Percentiles rank a stretch among this genome's conserved stretches.
Evolutionary conservation across 2,113 vertebrate genomes (phyloP).

Genomic region (Chloroceryle aenea): DNA sequence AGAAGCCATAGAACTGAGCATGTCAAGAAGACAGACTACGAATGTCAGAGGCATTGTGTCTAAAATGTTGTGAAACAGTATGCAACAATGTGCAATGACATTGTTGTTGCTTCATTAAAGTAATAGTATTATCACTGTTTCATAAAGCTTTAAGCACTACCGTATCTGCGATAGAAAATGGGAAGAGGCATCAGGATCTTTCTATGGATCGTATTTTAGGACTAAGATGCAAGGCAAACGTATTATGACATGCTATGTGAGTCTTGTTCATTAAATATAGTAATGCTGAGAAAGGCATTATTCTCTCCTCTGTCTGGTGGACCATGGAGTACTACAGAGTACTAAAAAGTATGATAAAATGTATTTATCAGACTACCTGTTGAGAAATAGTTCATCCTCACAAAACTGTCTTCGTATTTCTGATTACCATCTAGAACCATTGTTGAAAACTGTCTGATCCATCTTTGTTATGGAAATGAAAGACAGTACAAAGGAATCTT

Average conservation of each 20-base stretch:
- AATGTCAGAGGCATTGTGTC: neutral
- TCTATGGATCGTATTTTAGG: neutral
- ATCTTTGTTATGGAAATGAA: neutral
- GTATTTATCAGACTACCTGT: neutral
- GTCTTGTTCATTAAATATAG: neutral
- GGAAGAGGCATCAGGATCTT: neutral
- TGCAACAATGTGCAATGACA: fast-evolving
- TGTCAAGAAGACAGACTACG: neutral
- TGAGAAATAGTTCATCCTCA: neutral
- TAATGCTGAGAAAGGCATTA: neutral
- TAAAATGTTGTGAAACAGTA: neutral
- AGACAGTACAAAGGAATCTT: neutral
- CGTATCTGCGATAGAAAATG: neutral
- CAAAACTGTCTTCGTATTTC: neutral
- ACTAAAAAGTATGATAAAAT: neutral
- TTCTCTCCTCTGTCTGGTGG: neutral
- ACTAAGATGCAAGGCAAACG: neutral
- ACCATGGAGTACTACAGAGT: neutral
- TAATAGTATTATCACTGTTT: neutral
- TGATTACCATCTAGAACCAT: neutral
- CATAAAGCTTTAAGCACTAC: neutral
- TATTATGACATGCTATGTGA: neutral
- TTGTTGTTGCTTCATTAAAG: neutral
- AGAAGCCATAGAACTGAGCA: neutral
- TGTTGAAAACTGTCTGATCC: neutral